phyloP scores from a whole-genome alignment of 2,797 vertebrate genomes.

The Lemur catta region DNA sequence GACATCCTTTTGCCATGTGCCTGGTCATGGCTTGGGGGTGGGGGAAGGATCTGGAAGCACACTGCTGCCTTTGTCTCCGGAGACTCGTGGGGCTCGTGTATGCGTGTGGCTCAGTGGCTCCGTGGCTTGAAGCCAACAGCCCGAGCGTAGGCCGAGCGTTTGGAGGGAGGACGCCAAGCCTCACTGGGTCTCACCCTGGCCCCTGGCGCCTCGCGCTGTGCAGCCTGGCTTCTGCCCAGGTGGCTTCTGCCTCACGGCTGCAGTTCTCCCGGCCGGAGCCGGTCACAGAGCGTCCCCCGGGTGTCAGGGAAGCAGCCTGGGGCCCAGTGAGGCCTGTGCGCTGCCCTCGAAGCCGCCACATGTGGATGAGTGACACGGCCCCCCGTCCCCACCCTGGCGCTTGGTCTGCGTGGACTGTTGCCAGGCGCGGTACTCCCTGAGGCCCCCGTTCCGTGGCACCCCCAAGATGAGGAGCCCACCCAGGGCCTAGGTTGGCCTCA shows the following conservation, averaged over 20 bases:
- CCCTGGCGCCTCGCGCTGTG: not conserved
- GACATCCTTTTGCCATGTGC: not conserved
- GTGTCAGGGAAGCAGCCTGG: not conserved
- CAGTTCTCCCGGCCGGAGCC: not conserved
- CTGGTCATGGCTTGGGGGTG: rapidly evolving
- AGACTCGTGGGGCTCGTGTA: not conserved
- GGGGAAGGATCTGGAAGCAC: not conserved
- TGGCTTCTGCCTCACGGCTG: not conserved
- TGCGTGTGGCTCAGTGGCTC: not conserved
- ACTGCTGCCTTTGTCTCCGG: not conserved
- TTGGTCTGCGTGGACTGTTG: rapidly evolving
- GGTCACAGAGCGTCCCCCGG: rapidly evolving
- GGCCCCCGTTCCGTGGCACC: rapidly evolving
- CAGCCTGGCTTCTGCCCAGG: not conserved
- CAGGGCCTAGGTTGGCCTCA: not conserved
- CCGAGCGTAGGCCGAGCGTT: too few relatives aligned
- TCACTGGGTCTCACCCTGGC: rapidly evolving
- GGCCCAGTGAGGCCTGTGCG: rapidly evolving
- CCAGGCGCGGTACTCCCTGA: not conserved
- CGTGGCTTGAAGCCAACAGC: not conserved
- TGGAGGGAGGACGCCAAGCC: rapidly evolving
- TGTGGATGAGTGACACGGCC: not conserved
- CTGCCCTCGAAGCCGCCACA: not conserved
- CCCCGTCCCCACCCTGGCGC: not conserved
- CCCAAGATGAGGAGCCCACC: not conserved